Evolutionary conservation across 2,113 vertebrate species (phyloP).

Genomic region (Macquaria australasica): DNA sequence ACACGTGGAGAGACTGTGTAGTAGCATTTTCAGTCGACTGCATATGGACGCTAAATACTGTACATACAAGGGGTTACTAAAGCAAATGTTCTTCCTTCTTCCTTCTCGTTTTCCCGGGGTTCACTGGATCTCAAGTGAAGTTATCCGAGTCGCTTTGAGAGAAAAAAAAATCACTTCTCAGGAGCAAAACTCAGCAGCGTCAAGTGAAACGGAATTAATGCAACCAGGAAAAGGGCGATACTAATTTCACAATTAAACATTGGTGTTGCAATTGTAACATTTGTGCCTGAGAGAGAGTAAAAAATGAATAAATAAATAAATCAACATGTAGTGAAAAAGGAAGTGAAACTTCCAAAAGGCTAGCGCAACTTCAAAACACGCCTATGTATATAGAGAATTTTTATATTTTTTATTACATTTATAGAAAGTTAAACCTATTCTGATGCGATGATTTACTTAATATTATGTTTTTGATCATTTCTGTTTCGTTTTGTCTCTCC

Average conservation of each 20-base stretch:
- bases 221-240: background rate
- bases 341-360: background rate
- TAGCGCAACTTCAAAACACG: background rate
- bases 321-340: background rate
- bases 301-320: background rate
- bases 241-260: background rate
- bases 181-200: background rate
- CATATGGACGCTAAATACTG: no score
- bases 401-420: background rate
- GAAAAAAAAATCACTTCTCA: conserved; percentile 4
- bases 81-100: no score
- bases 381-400: no score
- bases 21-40: background rate
- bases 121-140: background rate
- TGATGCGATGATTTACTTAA: background rate
- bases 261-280: background rate
- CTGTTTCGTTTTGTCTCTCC: no score
- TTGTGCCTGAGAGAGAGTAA: background rate
- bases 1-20: conserved; percentile 1
- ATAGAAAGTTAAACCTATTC: background rate
- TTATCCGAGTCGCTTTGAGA: no score
- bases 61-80: background rate
- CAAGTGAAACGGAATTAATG: background rate
- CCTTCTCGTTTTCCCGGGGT: background rate
- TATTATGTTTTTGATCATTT: no score